Conservation (phyloP, 2,113 vertebrate species). For the Morone saxatilis region DNA sequence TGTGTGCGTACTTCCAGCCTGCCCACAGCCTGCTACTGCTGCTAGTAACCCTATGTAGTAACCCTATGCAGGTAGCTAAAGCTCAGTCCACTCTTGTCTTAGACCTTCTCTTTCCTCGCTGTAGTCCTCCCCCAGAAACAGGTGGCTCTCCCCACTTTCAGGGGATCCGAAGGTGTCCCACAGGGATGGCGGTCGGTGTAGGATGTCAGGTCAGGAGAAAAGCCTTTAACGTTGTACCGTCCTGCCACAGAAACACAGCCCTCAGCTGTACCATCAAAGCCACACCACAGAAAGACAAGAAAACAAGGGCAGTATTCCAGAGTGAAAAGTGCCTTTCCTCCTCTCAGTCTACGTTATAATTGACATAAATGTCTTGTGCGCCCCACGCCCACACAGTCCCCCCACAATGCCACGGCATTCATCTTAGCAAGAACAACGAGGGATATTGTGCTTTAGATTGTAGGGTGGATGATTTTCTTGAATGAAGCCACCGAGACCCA, state of each 20-base stretch:
- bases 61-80: slow-evolving; percentile 24
- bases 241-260: slow-evolving; percentile 44
- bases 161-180: slow-evolving; percentile 55
- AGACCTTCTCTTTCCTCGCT: not conserved
- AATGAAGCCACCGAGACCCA: slow-evolving; percentile 54
- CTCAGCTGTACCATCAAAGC: slow-evolving; percentile 38
- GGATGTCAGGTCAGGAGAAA: slow-evolving; percentile 64
- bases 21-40: slow-evolving; percentile 1
- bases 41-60: slow-evolving; percentile 10
- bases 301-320: slow-evolving; percentile 54
- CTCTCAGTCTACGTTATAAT: slow-evolving; percentile 61
- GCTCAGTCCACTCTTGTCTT: slow-evolving; percentile 20
- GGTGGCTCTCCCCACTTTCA: slow-evolving; percentile 60
- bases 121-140: slow-evolving; percentile 63
- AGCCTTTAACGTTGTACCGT: slow-evolving; percentile 12
- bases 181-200: slow-evolving; percentile 46
- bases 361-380: slow-evolving; percentile 64
- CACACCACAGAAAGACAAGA: slow-evolving; percentile 35
- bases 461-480: slow-evolving; percentile 54
- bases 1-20: not conserved
- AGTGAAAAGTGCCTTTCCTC: slow-evolving; percentile 59
- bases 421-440: slow-evolving; percentile 71
- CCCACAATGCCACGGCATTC: slow-evolving; percentile 76
- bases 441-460: slow-evolving; percentile 65
- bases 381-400: slow-evolving; percentile 64